Evolutionary conservation across 2,888 invertebrate species (phyloP), one percentile per base, ranked within the genome.

Genomic region (Gibbula magus): DNA sequence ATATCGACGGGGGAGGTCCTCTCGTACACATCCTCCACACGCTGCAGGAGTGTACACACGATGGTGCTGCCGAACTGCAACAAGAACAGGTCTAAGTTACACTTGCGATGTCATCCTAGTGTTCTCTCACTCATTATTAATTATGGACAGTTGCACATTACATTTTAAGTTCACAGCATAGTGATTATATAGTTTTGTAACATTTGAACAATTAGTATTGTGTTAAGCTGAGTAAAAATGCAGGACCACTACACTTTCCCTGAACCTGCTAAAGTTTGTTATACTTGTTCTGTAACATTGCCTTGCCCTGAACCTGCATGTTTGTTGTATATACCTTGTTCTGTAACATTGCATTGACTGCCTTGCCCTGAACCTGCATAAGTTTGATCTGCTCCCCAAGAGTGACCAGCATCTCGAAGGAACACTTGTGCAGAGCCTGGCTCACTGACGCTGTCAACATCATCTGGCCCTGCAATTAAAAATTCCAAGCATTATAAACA

Each of bases 61-160:
- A 90, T 78, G 35, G 88, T 87, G 75, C 87, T 85, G 29, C 89
- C 89, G 85, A 91, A 90, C 91, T 91, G 86, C 52, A 88, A 88
- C 10, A 45, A 54, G 74, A 73, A 79, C 13, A 20, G 13, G 35
- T 3, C 20, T 3, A 16, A 10, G 7, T 20, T 7, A 16, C 20
- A 22, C n/a, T n/a, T n/a, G n/a, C n/a, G n/a, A n/a, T n/a, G n/a
- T n/a, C n/a, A n/a, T n/a, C n/a, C n/a, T n/a, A n/a, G n/a, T n/a
- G n/a, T n/a, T n/a, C n/a, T n/a, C n/a, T n/a, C n/a, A n/a, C n/a
- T n/a, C n/a, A n/a, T n/a, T n/a, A n/a, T n/a, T n/a, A n/a, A n/a
- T n/a, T n/a, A n/a, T n/a, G n/a, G n/a, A n/a, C n/a, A n/a, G n/a
- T n/a, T n/a, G n/a, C n/a, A n/a, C n/a, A n/a, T n/a, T n/a, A n/a